A percentile compares a stretch with the other conserved stretches of the same genome.
Evolutionary conservation across 2,888 invertebrate genomes (phyloP).

Genomic region (Eilema sororculum): DNA sequence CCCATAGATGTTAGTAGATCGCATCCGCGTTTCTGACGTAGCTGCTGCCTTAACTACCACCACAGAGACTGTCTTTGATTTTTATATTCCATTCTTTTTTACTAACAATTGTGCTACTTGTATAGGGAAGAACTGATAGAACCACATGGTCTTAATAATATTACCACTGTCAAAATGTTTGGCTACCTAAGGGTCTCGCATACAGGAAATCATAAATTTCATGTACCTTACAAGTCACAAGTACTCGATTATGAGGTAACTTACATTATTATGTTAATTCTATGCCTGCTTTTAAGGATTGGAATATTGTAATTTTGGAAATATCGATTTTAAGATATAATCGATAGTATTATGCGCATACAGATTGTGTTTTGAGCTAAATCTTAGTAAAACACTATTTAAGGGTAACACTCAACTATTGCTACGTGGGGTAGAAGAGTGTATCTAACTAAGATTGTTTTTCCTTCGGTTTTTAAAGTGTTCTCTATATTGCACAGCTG

Average conservation of each 20-base stretch:
- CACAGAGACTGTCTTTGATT: no score
- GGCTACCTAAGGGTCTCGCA: not conserved
- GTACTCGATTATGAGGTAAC: not conserved
- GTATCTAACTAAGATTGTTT: not conserved
- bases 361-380: no score
- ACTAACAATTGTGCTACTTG: no score
- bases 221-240: not conserved
- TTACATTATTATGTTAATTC: slow-evolving; percentile 1
- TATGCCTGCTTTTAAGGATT: not conserved
- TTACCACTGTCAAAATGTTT: slow-evolving; percentile 30
- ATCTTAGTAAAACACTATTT: no score
- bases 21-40: no score
- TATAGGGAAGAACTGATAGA: not conserved
- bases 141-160: not conserved
- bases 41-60: no score
- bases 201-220: not conserved
- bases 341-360: not conserved
- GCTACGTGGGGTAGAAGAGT: not conserved
- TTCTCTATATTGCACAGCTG: no score
- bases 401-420: not conserved
- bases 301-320: not conserved
- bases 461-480: not conserved
- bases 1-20: no score
- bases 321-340: not conserved
- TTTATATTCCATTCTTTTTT: no score